Conservation (phyloP, 2,888 invertebrate species). For the Monochamus alternatus region DNA sequence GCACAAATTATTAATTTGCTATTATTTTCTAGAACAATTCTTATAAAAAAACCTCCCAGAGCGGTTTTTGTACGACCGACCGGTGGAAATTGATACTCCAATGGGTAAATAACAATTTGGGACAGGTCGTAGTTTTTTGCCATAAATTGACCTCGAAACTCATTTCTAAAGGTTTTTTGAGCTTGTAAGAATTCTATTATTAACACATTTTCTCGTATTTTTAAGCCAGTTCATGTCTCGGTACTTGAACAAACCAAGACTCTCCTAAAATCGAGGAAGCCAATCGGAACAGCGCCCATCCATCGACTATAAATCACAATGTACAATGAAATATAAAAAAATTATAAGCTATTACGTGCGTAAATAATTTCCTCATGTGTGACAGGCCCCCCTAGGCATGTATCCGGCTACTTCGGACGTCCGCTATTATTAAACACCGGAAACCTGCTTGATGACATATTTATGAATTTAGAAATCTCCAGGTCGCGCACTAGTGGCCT, state of each 20-base stretch:
- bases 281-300: slow-evolving; percentile 11
- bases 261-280: slow-evolving; percentile 6
- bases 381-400: slow-evolving; percentile 53
- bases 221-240: no score
- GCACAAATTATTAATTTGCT: no score
- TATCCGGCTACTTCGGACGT: slow-evolving; percentile 56
- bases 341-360: slow-evolving; percentile 28
- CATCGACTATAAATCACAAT: slow-evolving; percentile 25
- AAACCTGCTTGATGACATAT: slow-evolving; percentile 46
- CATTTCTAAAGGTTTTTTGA: no score
- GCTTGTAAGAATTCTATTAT: no score
- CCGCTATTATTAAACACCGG: slow-evolving; percentile 50
- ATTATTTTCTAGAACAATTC: no score
- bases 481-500: slow-evolving; percentile 37
- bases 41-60: no score
- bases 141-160: no score
- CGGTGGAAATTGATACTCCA: no score
- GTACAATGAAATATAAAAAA: slow-evolving; percentile 30
- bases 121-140: no score
- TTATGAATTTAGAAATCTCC: slow-evolving; percentile 48
- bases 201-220: no score
- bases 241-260: slow-evolving; percentile 7
- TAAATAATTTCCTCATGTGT: slow-evolving; percentile 47
- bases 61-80: no score
- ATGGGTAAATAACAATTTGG: no score